Base-by-base conservation (phyloP, 2,113 vertebrate species). In the Lampris incognitus region DNA sequence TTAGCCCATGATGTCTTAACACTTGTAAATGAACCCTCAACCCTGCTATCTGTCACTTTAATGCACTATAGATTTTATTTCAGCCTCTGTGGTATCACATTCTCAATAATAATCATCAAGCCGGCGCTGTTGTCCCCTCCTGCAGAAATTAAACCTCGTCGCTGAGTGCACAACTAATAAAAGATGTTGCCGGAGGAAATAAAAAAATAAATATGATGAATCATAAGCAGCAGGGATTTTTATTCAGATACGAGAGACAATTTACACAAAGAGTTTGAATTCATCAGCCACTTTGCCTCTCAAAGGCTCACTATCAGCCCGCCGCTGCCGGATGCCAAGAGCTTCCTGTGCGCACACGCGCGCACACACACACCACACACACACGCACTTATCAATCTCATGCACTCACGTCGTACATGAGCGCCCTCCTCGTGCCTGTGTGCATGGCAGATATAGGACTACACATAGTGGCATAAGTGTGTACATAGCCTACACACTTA, bases 11-110 rank as follows among this genome's bases (percentile, higher is more conserved):
- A 97, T 97, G 96, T 97, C 97, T 96, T 97, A 97, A 97, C 96
- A 97, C 96, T 97, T 98, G 97, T 97, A 98, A 98, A 98, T 98
- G 96, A 97, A 96, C 96, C 95, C 94, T 93, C 95, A 95, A 93
- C 95, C 95, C 93, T 94, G 94, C 95, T 96, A 97, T 98, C 96
- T 97, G 96, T 98, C 96, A 98, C 97, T 98, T 97, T 98, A 98
- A 98, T 98, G 96, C 95, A 95, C 95, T 98, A 98, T 98, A 97
- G 97, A 97, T 97, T 98, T 98, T 97, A 97, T 97, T 98, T 97
- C 96, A 96, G 93, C 96, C 92, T 92, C 93, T 96, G 95, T 95
- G 94, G 94, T 96, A 97, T 97, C 95, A 94, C 95, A 95, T 95
- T 95, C 96, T 98, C 96, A 97, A 97, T 98, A 98, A 99, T 96